A percentile compares a stretch with the other conserved stretches of the same genome.
Evolutionary conservation across 2,113 vertebrate species (phyloP).

Genomic region (Entelurus aequoreus): DNA sequence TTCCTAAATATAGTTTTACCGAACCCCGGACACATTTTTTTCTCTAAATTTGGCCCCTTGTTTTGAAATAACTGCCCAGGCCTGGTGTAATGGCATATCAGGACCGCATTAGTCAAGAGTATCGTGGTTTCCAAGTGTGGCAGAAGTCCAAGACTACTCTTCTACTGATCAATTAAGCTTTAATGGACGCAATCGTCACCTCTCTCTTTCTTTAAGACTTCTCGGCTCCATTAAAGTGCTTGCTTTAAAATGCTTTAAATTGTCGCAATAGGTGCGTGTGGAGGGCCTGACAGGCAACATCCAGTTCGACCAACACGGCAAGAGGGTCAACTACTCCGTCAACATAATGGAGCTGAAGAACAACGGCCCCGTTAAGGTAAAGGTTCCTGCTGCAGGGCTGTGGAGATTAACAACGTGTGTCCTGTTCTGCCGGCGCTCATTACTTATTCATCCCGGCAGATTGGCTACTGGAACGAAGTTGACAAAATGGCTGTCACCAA

Average conservation of each 20-base stretch:
- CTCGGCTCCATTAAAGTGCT: neutral
- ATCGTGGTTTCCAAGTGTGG: neutral
- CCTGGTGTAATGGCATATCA: neutral
- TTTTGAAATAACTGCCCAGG: neutral
- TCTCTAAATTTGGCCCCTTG: neutral
- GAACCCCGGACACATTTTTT: neutral
- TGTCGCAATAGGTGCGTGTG: slow-evolving; percentile 80
- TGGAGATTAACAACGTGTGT: neutral
- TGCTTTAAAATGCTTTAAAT: neutral
- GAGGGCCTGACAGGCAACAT: slow-evolving; percentile 97
- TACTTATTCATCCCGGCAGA: slow-evolving; percentile 69
- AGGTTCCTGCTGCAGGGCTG: neutral
- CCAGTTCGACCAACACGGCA: slow-evolving; percentile 97
- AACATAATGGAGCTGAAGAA: slow-evolving; percentile 97
- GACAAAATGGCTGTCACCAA: slow-evolving; percentile 98
- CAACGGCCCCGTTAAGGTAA: slow-evolving; percentile 94
- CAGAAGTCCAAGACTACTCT: neutral
- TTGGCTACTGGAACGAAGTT: slow-evolving; percentile 97
- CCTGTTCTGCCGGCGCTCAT: neutral
- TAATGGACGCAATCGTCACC: neutral
- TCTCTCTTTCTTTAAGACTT: neutral
- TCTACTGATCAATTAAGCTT: neutral
- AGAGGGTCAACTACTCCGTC: slow-evolving; percentile 95
- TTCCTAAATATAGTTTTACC: too few relatives aligned
- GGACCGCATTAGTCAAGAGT: neutral